phyloP scores from a whole-genome alignment of 2,113 vertebrate genomes.

The Carassius gibelio region DNA sequence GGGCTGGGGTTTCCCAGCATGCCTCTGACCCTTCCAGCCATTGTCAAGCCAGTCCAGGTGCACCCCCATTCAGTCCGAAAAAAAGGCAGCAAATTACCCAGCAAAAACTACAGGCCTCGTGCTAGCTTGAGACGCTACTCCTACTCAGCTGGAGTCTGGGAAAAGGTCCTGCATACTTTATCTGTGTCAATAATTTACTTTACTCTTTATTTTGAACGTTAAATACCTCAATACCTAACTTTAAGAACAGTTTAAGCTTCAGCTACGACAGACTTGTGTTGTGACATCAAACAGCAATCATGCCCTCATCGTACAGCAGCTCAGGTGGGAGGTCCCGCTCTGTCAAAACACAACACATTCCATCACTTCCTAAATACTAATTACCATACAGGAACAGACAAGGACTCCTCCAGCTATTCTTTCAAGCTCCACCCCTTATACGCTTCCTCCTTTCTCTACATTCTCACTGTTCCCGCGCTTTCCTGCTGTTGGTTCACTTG shows the following conservation, averaged over 20 bases:
- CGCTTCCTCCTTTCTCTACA: conserved; percentile 34
- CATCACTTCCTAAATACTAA: conserved; percentile 78
- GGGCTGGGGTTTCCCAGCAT: conserved; percentile 59
- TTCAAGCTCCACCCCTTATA: conserved; percentile 41
- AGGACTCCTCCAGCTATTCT: conserved; percentile 58
- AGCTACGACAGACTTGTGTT: not conserved
- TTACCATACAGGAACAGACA: conserved; percentile 72
- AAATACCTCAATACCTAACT: not conserved
- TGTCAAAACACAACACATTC: conserved; percentile 73
- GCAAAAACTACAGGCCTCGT: conserved; percentile 44
- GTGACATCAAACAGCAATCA: conserved; percentile 42
- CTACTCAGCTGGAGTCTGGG: conserved; percentile 47
- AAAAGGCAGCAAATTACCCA: conserved; percentile 48
- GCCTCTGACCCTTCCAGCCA: conserved; percentile 64
- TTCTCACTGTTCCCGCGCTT: conserved; percentile 46
- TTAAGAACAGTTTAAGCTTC: not conserved
- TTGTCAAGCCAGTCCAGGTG: conserved; percentile 76
- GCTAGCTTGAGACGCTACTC: conserved; percentile 22
- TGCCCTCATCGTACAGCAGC: conserved; percentile 59
- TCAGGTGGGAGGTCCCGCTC: conserved; percentile 73
- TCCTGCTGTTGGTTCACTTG: conserved; percentile 30
- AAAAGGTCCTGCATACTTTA: conserved; percentile 7
- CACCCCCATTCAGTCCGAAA: conserved; percentile 67
- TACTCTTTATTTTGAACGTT: not conserved
- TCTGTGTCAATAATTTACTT: not conserved